phyloP scores from a whole-genome alignment of 2,888 invertebrate genomes.

The Tridacna gigas region DNA sequence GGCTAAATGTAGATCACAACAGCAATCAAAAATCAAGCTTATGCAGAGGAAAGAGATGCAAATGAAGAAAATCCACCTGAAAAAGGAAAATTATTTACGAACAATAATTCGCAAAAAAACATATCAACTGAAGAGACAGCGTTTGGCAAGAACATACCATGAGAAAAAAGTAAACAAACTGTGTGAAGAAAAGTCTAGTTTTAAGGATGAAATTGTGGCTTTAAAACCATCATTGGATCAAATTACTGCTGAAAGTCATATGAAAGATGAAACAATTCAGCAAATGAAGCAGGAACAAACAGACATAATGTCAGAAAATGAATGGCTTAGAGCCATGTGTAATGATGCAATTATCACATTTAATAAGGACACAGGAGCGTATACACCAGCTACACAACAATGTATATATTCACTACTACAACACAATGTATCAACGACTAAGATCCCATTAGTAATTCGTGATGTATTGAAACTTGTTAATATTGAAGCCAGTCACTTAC shows the following conservation, averaged over 20 bases:
- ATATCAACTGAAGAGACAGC: constrained; percentile 31
- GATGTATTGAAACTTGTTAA: constrained; percentile 49
- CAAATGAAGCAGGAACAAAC: constrained; percentile 10
- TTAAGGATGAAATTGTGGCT: constrained; percentile 27
- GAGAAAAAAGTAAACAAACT: constrained; percentile 29
- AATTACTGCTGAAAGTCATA: constrained; percentile 21
- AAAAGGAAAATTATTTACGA: constrained; percentile 25
- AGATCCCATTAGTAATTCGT: constrained; percentile 44
- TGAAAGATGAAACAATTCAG: constrained; percentile 27
- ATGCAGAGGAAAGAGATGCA: constrained; percentile 28
- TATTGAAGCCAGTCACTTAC: constrained; percentile 40
- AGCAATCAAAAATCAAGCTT: constrained; percentile 37
- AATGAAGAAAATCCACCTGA: constrained; percentile 27
- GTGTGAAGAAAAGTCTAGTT: constrained; percentile 22
- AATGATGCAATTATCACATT: constrained; percentile 29
- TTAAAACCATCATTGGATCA: constrained; percentile 27
- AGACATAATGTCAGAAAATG: constrained; percentile 34
- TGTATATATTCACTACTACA: constrained; percentile 50
- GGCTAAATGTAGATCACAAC: constrained; percentile 32
- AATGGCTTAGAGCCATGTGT: constrained; percentile 38
- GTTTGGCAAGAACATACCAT: constrained; percentile 23
- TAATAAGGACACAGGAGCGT: constrained; percentile 27
- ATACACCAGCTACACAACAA: constrained; percentile 42
- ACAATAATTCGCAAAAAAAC: constrained; percentile 33
- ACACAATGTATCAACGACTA: constrained; percentile 47